Evolutionary conservation across 2,888 invertebrate species (phyloP).

Genomic region (Toxonevra muliebris): DNA sequence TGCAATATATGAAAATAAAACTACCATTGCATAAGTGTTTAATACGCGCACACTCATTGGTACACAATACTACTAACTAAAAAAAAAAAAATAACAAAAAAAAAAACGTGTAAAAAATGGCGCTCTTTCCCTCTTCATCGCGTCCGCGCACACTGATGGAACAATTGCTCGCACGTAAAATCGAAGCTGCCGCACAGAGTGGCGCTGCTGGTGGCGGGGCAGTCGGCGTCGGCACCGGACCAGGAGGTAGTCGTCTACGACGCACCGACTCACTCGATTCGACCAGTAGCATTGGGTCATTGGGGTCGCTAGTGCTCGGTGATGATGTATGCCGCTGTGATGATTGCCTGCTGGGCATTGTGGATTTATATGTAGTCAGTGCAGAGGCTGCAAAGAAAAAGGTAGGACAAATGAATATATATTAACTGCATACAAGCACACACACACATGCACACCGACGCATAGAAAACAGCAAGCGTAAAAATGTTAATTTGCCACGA

Average conservation of each 20-base stretch:
- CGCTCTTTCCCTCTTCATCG: slow-evolving; percentile 68
- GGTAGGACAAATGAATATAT: slow-evolving; percentile 64
- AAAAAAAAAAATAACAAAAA: slow-evolving; percentile 7
- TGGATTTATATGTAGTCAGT: slow-evolving; percentile 75
- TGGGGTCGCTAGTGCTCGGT: slow-evolving; percentile 69
- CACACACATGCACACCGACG: not conserved
- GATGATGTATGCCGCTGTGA: slow-evolving; percentile 85
- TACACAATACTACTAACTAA: slow-evolving; percentile 19
- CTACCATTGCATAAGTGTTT: not conserved
- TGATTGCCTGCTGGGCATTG: slow-evolving; percentile 84
- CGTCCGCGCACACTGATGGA: slow-evolving; percentile 84
- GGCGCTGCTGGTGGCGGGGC: slow-evolving; percentile 58
- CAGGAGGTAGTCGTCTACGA: slow-evolving; percentile 67
- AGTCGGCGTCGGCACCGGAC: slow-evolving; percentile 60
- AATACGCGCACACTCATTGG: not conserved
- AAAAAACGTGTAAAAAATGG: slow-evolving; percentile 48
- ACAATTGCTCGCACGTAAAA: slow-evolving; percentile 80
- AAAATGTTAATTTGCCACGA: too few relatives aligned
- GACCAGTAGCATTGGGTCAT: slow-evolving; percentile 75
- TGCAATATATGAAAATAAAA: not conserved
- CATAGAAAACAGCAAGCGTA: not conserved
- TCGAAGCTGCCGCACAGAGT: slow-evolving; percentile 73
- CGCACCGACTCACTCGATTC: slow-evolving; percentile 82
- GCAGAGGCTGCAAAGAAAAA: slow-evolving; percentile 70
- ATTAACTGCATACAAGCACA: not conserved